Percentiles rank a stretch among this genome's conserved stretches.
These are phyloP conservation scores for Coregonus suidteri DNA, from an alignment of 2,797 vertebrate genomes.

Conservation along the genomic window DNA sequence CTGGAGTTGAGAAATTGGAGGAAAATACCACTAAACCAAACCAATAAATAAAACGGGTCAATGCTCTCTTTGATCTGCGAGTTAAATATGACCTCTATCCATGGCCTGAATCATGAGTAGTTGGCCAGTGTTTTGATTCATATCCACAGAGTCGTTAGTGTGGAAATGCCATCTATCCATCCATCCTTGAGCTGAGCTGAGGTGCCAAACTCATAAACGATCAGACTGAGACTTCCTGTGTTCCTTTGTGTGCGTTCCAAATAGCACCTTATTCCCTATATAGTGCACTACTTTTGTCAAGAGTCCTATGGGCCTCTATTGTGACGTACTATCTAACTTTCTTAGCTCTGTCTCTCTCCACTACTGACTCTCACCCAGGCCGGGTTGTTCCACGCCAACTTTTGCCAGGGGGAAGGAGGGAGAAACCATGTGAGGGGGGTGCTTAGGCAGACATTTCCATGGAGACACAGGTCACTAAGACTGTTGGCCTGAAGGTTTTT, in stretches of 20 bases:
- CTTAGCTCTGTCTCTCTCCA: conserved; percentile 2
- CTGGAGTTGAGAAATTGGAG: neutral
- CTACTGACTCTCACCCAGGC: neutral
- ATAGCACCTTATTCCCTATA: too few relatives aligned
- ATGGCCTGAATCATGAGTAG: neutral
- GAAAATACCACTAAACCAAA: neutral
- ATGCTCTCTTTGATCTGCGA: neutral
- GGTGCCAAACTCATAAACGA: neutral
- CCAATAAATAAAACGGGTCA: neutral
- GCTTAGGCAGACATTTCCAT: neutral
- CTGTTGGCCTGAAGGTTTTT: neutral
- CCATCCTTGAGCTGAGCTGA: neutral
- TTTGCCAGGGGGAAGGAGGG: neutral
- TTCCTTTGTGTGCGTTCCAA: neutral
- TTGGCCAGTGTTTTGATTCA: neutral
- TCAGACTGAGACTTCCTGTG: conserved; percentile 14
- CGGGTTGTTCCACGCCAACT: neutral
- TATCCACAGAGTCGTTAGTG: neutral
- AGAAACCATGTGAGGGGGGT: neutral
- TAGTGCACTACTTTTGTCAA: too few relatives aligned
- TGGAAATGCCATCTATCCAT: conserved; percentile 10
- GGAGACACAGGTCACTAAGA: neutral
- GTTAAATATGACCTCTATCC: neutral
- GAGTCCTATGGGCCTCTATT: too few relatives aligned
- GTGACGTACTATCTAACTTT: too few relatives aligned